Base-by-base conservation (phyloP, 2,113 vertebrate genomes). In the Pachypanchax playfairii region DNA sequence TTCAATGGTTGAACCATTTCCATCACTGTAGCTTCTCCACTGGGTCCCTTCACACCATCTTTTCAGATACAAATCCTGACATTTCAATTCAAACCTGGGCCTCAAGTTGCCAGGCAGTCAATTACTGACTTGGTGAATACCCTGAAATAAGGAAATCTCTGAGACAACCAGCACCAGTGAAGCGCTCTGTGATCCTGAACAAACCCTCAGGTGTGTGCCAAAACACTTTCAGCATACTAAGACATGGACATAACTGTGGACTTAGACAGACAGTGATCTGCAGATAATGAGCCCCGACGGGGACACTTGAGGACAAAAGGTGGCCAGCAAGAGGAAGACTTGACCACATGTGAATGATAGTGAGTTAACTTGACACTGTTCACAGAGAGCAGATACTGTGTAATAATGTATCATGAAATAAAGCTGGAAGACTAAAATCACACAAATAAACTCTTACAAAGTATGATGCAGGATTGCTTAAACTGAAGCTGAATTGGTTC, bases 71-170 rank as follows among this genome's bases (percentile, higher is more conserved):
- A 54, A 53, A 65, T 60, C 70, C 48, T 77, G 75, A 83, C 75
- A 83, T 78, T 85, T 85, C 77, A 71, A 78, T 85, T 52, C 17
- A 15, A 77, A 61, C 29, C 15, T 10, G 50, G 31, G 65, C 50
- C 58, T 74, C 43, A 49, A 55, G 39, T 28, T 43, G 26, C 44
- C 5, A 4, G 57, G 49, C 49, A 25, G 63, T 73, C 64, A 65
- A 76, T 72, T 58, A 77, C 66, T 29, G 44, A 18, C 24, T 14
- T 43, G 52, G 48, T 48, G 66, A 61, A 71, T 8, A 35, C 35
- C 20, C 13, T 33, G 55, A 51, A 75, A 78, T 63, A 25, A 14
- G 28, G 38, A 60, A 67, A 13, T 51, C 59, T 70, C 29, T 41
- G 38, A 31, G 72, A 53, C 69, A 70, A 63, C 43, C 25, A 18